phyloP scores from a whole-genome alignment of 2,797 vertebrate genomes.

The Acanthopagrus latus region DNA sequence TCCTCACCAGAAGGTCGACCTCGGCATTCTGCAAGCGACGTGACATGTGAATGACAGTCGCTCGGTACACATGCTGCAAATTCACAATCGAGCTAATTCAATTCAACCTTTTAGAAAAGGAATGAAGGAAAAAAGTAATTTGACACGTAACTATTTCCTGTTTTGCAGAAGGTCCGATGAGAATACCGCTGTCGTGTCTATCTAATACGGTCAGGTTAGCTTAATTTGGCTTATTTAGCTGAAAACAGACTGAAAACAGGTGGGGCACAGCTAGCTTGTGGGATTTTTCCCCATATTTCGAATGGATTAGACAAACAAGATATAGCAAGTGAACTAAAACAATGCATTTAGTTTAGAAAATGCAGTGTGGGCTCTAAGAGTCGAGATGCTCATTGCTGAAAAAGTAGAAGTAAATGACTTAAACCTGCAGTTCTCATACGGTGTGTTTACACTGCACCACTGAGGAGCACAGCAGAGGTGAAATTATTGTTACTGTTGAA shows the following conservation, averaged over 20 bases:
- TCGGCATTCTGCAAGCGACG: conserved; percentile 7
- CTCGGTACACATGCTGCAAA: conserved; percentile 2
- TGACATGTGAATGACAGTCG: conserved; percentile 45
- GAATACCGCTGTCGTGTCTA: not conserved
- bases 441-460: too few species aligned
- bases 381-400: too few species aligned
- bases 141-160: not conserved
- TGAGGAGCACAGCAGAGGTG: too few species aligned
- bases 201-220: not conserved
- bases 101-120: not conserved
- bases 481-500: too few species aligned
- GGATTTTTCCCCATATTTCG: too few species aligned
- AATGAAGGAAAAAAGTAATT: not conserved
- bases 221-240: not conserved
- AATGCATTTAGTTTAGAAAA: too few species aligned
- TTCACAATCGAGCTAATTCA: conserved; percentile 22
- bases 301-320: too few species aligned
- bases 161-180: not conserved
- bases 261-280: not conserved
- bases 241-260: not conserved
- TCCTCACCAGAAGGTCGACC: conserved; percentile 54
- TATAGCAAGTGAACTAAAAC: too few species aligned
- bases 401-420: too few species aligned
- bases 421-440: too few species aligned
- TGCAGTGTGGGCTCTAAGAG: too few species aligned